Evolutionary conservation across 2,888 invertebrate genomes (phyloP).

Genomic region (Cephus sareptanus): DNA sequence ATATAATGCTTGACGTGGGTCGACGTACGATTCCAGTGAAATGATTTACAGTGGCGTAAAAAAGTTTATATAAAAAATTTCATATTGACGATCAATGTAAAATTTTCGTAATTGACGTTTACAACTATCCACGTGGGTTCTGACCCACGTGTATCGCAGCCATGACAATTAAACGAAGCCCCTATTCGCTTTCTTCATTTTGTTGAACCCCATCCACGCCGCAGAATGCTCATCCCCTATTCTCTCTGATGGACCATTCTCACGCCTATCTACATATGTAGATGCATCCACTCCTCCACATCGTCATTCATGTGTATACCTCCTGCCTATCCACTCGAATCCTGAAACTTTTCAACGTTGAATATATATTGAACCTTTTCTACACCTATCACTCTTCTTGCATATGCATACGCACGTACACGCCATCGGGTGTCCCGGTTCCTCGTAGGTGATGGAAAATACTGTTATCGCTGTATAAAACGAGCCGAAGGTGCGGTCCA

Average conservation of each 20-base stretch:
- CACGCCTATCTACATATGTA: not conserved
- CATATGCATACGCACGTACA: not conserved
- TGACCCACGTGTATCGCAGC: not conserved
- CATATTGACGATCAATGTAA: not conserved
- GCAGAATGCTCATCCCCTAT: not conserved
- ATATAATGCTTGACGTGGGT: slow-evolving; percentile 36
- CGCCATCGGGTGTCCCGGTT: not conserved
- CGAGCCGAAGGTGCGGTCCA: slow-evolving; percentile 36
- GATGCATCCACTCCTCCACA: not conserved
- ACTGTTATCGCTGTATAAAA: slow-evolving; percentile 55
- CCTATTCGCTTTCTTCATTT: not conserved
- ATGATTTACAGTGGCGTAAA: not conserved
- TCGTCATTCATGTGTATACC: not conserved
- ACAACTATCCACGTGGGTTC: not conserved
- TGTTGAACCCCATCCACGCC: not conserved
- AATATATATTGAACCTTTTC: not conserved
- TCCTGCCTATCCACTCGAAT: not conserved
- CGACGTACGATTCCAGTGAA: not conserved
- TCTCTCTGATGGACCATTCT: not conserved
- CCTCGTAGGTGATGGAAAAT: slow-evolving; percentile 34
- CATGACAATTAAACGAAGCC: not conserved
- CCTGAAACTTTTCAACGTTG: not conserved
- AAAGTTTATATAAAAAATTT: not conserved
- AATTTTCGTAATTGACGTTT: not conserved
- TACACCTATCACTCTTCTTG: not conserved